Conservation (phyloP, 23 tunicate species). For the Phallusia fumigata region DNA sequence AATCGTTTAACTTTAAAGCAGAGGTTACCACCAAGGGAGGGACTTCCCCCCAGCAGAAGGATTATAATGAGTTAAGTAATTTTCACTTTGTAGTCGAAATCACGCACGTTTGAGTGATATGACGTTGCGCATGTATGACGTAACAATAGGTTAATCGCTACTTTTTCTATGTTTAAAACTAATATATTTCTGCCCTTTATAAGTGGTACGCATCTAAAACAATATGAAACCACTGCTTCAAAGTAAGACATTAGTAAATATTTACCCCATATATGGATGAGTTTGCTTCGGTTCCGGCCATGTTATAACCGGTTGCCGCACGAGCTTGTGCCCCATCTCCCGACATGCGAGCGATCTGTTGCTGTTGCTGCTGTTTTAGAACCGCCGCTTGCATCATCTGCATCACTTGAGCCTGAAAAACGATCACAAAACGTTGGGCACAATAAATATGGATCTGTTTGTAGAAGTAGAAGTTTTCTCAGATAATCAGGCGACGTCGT, state of each 20-base stretch:
- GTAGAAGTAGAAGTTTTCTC: neutral
- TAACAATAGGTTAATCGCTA: too few species aligned
- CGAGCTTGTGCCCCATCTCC: constrained; percentile 25
- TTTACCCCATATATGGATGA: neutral
- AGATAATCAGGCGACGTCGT: neutral
- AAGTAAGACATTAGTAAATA: neutral
- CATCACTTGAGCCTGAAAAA: constrained; percentile 58
- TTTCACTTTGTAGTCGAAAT: too few species aligned
- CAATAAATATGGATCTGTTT: neutral
- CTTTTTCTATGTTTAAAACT: too few species aligned
- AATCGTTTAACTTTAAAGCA: too few species aligned
- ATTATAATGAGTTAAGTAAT: too few species aligned
- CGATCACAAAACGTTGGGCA: too few species aligned
- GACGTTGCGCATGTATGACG: too few species aligned
- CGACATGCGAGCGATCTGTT: constrained; percentile 30
- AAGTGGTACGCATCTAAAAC: too few species aligned
- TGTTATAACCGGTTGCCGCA: neutral
- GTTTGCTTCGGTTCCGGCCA: neutral
- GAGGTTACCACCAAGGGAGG: too few species aligned
- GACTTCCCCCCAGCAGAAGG: too few species aligned
- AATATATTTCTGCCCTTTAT: too few species aligned
- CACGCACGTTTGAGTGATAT: too few species aligned
- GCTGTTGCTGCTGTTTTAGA: constrained; percentile 60
- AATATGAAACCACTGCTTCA: neutral
- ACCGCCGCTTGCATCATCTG: constrained; percentile 68